Conservation (phyloP, 2,888 invertebrate species). For the Caenorhabditis doughertyi region DNA sequence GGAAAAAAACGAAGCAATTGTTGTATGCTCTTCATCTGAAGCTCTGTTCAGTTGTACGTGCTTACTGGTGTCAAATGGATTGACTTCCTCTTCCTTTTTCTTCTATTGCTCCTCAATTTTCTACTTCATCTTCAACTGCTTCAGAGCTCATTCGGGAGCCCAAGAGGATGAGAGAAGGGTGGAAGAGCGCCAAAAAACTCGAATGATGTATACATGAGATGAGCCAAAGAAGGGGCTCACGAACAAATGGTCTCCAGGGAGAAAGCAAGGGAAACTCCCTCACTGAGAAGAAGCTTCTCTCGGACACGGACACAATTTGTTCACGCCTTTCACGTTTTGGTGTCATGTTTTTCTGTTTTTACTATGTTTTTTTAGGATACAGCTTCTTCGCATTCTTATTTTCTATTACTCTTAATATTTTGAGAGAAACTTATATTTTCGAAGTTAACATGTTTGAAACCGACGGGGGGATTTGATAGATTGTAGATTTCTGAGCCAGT, state of each 20-base stretch:
- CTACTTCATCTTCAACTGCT: slow-evolving; percentile 19
- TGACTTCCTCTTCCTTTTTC: slow-evolving; percentile 18
- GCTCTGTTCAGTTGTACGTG: slow-evolving; percentile 22
- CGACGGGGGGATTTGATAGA: too few species aligned
- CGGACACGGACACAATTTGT: slow-evolving; percentile 54
- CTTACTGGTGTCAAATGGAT: slow-evolving; percentile 51
- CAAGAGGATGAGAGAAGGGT: neutral
- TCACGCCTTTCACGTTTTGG: slow-evolving; percentile 50
- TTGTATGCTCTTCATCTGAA: slow-evolving; percentile 51
- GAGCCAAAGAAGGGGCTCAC: slow-evolving; percentile 35
- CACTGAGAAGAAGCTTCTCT: slow-evolving; percentile 21
- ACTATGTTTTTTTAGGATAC: slow-evolving; percentile 4
- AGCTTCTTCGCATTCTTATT: slow-evolving; percentile 7
- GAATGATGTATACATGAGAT: slow-evolving; percentile 61
- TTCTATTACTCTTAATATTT: neutral
- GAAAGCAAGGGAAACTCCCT: slow-evolving; percentile 26
- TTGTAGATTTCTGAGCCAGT: too few species aligned
- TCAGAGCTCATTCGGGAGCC: slow-evolving; percentile 27
- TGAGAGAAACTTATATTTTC: too few species aligned
- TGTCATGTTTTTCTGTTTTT: slow-evolving; percentile 55
- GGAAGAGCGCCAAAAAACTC: slow-evolving; percentile 46
- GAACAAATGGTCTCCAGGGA: slow-evolving; percentile 59
- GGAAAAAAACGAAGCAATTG: slow-evolving; percentile 40
- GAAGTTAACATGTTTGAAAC: too few species aligned
- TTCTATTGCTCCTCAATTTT: neutral